Evolutionary conservation across 2,797 vertebrate genomes (phyloP).

Genomic region (Oreonectes daqikongensis): DNA sequence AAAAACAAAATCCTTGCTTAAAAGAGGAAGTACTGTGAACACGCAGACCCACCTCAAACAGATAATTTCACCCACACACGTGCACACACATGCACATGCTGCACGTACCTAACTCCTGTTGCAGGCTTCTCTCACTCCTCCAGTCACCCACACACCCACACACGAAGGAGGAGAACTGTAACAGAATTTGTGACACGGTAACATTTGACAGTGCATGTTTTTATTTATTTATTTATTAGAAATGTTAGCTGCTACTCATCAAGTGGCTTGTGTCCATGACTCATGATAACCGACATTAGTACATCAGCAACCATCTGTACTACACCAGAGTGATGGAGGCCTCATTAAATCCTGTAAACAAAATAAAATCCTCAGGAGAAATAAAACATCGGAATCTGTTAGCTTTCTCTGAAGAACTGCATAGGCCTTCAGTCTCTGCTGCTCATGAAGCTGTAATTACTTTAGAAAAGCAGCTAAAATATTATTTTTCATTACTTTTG

Average conservation of each 20-base stretch:
- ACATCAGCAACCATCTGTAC: slow-evolving; percentile 24
- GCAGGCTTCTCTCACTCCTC: slow-evolving; percentile 46
- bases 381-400: not conserved
- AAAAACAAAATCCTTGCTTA: slow-evolving; percentile 43
- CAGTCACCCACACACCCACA: slow-evolving; percentile 54
- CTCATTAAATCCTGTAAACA: slow-evolving; percentile 29
- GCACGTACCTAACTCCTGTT: slow-evolving; percentile 58
- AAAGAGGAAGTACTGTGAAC: slow-evolving; percentile 53
- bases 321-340: slow-evolving; percentile 2
- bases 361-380: slow-evolving; percentile 8
- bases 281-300: not conserved
- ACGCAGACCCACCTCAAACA: slow-evolving; percentile 59
- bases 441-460: not conserved
- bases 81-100: not conserved
- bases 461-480: not conserved
- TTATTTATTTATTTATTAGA: slow-evolving; percentile 36
- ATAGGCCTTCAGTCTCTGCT: not conserved
- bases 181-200: slow-evolving; percentile 49
- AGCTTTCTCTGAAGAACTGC: not conserved
- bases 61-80: slow-evolving; percentile 47
- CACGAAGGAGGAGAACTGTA: slow-evolving; percentile 43
- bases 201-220: slow-evolving; percentile 44
- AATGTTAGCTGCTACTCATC: slow-evolving; percentile 3
- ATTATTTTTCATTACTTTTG: too few relatives aligned
- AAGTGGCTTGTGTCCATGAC: slow-evolving; percentile 23